These are phyloP conservation scores for Zoroaster sp. DNA, from an alignment of 53 echinoderm and acorn worm species.

Conservation along the genomic window DNA sequence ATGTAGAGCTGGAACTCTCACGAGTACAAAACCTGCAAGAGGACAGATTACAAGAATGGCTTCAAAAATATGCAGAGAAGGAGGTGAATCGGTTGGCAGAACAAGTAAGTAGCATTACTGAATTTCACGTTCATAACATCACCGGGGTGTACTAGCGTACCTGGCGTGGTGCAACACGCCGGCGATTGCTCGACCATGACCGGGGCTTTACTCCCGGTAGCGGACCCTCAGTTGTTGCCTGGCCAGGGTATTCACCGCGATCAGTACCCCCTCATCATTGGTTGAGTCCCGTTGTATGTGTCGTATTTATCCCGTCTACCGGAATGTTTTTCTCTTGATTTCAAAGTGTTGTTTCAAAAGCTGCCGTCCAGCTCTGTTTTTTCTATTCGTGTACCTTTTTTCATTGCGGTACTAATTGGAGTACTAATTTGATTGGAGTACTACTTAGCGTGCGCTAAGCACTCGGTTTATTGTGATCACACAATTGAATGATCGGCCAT, in stretches of 20 bases:
- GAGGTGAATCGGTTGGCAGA: constrained; percentile 35
- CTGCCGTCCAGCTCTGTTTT: neutral
- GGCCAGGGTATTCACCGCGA: neutral
- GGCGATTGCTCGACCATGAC: constrained; percentile 27
- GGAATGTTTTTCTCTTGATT: constrained; percentile 15
- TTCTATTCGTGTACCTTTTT: neutral
- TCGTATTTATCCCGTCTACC: constrained; percentile 27
- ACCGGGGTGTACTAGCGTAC: neutral
- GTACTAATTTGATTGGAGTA: neutral
- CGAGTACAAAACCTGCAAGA: neutral
- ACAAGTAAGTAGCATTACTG: neutral
- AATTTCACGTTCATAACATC: neutral
- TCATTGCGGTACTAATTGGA: neutral
- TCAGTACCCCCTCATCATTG: neutral
- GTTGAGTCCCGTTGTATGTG: constrained; percentile 16
- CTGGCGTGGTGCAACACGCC: neutral
- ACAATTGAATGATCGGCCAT: neutral
- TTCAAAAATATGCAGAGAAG: constrained; percentile 4
- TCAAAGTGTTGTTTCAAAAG: constrained; percentile 1
- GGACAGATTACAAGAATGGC: constrained; percentile 5
- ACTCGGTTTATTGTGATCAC: neutral
- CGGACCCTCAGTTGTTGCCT: neutral
- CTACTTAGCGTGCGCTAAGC: neutral
- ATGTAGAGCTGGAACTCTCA: constrained; percentile 31
- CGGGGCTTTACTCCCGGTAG: neutral